Evolutionary conservation across 2,113 vertebrate genomes (phyloP).

Genomic region (Cettia cetti): DNA sequence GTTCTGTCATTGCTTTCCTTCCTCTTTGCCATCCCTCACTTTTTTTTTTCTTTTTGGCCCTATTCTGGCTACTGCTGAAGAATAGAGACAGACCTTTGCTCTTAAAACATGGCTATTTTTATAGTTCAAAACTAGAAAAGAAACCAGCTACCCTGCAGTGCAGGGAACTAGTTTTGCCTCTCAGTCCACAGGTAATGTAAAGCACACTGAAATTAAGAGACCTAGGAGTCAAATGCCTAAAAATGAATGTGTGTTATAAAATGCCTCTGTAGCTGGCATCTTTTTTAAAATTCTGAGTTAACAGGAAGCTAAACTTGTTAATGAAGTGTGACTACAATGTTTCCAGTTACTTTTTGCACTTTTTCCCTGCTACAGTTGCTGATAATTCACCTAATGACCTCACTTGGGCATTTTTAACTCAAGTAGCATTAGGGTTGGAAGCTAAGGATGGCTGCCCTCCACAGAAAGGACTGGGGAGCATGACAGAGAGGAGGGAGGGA

Average conservation of each 20-base stretch:
- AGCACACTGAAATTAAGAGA: neutral
- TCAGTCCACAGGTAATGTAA: neutral
- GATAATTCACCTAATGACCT: neutral
- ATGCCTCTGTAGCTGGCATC: neutral
- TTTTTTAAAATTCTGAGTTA: neutral
- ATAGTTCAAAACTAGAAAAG: conserved; percentile 9
- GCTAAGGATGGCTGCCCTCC: neutral
- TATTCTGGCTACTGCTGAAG: neutral
- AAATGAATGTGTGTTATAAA: neutral
- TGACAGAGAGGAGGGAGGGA: neutral
- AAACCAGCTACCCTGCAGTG: neutral
- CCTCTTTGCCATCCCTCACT: no score
- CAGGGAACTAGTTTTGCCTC: neutral
- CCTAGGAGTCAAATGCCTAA: neutral
- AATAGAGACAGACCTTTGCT: neutral
- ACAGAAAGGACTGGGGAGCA: neutral
- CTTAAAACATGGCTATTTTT: neutral
- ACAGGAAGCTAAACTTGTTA: neutral
- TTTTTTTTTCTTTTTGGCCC: neutral
- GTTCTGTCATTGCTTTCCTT: neutral
- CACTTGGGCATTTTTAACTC: neutral
- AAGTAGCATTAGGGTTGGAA: neutral
- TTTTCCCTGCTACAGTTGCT: neutral
- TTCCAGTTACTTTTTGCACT: neutral
- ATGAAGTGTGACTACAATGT: neutral